Evolutionary conservation across 2,113 vertebrate species (phyloP).

Genomic region (Empidonax alnorum): DNA sequence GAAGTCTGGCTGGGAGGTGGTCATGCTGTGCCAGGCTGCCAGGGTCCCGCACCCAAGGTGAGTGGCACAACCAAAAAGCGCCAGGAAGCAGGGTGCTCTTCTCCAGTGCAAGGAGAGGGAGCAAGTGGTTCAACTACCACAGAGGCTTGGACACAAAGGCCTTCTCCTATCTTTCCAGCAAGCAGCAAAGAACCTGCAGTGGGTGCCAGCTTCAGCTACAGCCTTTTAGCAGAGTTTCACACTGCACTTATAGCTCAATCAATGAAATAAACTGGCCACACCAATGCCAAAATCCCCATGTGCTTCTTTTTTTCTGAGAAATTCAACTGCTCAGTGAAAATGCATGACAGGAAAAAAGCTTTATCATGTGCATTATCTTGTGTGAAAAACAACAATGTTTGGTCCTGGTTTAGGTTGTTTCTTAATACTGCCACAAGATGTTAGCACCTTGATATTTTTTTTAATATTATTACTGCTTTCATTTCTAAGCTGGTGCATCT

Average conservation of each 20-base stretch:
- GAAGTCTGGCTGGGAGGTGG: accelerated
- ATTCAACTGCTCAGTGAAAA: neutral
- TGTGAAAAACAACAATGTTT: neutral
- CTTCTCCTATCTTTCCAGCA: neutral
- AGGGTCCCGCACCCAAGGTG: too few species aligned
- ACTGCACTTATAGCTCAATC: neutral
- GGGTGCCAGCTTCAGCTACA: neutral
- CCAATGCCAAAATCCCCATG: neutral
- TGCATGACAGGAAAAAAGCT: neutral
- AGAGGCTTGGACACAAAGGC: accelerated
- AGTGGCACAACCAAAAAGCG: neutral
- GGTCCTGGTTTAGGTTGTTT: neutral
- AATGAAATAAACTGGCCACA: neutral
- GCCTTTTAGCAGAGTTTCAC: neutral
- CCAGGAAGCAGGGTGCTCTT: neutral
- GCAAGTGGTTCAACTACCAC: accelerated
- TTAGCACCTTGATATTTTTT: neutral
- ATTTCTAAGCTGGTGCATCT: neutral
- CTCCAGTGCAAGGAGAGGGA: neutral
- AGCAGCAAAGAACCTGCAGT: neutral
- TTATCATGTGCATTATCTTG: neutral
- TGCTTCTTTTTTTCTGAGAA: neutral
- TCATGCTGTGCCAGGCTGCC: neutral
- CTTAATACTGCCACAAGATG: neutral
- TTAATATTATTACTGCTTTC: neutral